phyloP scores from a whole-genome alignment of 92 coral and sea anemone species.

The Pocillopora grandis region DNA sequence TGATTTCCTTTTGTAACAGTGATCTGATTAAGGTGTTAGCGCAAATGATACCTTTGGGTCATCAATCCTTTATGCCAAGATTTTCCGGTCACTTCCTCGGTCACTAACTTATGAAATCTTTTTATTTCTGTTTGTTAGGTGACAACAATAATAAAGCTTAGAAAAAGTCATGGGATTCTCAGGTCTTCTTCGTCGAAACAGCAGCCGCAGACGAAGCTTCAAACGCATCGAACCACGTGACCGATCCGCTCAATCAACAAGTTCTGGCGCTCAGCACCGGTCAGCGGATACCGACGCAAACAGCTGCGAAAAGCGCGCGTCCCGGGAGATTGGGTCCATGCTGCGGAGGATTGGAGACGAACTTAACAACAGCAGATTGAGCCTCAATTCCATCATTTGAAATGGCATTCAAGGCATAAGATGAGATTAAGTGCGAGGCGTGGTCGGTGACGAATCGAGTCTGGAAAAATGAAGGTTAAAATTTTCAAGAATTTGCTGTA shows the following conservation, averaged over 20 bases:
- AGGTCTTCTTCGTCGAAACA: conserved; percentile 80
- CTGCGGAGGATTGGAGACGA: conserved; percentile 90
- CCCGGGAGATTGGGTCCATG: conserved; percentile 90
- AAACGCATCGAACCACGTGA: conserved; percentile 89
- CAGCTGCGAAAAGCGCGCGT: conserved; percentile 69
- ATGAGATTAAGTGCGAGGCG: background rate
- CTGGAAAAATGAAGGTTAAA: background rate
- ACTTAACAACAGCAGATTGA: conserved; percentile 83
- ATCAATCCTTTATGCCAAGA: too few species aligned
- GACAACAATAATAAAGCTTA: background rate
- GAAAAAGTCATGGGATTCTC: conserved; percentile 78
- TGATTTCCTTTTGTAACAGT: background rate
- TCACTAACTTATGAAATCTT: background rate
- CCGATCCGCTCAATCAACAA: conserved; percentile 61
- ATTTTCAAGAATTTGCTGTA: background rate
- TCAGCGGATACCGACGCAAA: conserved; percentile 61
- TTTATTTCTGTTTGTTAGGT: background rate
- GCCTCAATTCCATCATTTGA: conserved; percentile 63
- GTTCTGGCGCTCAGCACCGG: conserved; percentile 50
- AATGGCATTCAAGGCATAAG: background rate
- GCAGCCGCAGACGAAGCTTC: conserved; percentile 94
- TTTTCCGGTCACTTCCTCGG: too few species aligned
- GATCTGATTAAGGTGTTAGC: too few species aligned
- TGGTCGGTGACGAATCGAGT: background rate
- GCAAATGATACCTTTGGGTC: too few species aligned